Evolutionary conservation across 2,888 invertebrate genomes (phyloP).

Genomic region (Agonum fuliginosum): DNA sequence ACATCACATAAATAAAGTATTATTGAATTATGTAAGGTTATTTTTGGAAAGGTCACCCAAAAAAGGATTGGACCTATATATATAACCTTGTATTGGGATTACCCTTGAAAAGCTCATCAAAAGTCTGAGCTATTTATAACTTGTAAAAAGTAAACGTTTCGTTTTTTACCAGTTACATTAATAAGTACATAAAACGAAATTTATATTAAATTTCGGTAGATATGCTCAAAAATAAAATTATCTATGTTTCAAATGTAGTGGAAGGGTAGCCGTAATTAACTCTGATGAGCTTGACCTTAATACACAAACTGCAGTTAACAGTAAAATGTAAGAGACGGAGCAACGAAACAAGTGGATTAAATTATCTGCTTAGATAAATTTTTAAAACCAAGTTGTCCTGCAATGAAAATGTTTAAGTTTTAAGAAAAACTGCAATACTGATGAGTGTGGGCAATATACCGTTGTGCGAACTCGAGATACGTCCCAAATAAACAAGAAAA

Average conservation of each 20-base stretch:
- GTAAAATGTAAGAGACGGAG: not conserved
- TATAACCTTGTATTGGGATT: constrained; percentile 39
- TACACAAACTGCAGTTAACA: constrained; percentile 5
- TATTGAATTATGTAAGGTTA: constrained; percentile 21
- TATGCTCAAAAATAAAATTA: not conserved
- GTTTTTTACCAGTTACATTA: not conserved
- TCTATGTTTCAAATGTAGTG: not conserved
- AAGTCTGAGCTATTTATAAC: constrained; percentile 25
- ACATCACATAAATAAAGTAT: constrained; percentile 14
- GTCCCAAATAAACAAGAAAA: constrained; percentile 58
- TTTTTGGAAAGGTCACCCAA: constrained; percentile 30
- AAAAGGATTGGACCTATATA: constrained; percentile 26
- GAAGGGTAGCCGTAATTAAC: constrained; percentile 9
- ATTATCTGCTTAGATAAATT: not conserved
- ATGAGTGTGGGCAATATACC: constrained; percentile 33
- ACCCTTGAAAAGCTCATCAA: constrained; percentile 32
- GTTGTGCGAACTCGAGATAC: constrained; percentile 49
- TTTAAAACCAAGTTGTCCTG: too few relatives aligned
- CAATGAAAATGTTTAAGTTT: not conserved
- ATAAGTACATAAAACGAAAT: not conserved
- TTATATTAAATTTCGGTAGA: constrained; percentile 4
- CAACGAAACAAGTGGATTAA: not conserved
- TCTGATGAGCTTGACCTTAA: not conserved
- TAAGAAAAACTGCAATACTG: not conserved
- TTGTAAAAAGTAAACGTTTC: not conserved